phyloP scores from a whole-genome alignment of 2,113 vertebrate genomes.

The Macrotus californicus region DNA sequence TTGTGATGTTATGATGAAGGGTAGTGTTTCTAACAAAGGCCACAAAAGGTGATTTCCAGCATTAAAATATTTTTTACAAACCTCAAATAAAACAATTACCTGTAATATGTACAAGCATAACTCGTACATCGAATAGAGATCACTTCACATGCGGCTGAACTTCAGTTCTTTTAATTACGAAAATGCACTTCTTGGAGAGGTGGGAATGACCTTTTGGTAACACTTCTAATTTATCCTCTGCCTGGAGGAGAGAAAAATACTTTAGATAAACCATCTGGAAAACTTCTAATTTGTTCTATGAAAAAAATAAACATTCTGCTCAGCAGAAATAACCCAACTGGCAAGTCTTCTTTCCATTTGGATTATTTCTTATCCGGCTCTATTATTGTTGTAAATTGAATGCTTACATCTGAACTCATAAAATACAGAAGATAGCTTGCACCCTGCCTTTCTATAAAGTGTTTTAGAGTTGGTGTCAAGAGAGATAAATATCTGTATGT shows the following conservation, averaged over 20 bases:
- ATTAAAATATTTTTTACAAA: constrained; percentile 60
- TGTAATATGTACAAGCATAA: constrained; percentile 19
- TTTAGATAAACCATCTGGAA: constrained; percentile 69
- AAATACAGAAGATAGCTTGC: background rate
- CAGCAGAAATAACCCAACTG: constrained; percentile 63
- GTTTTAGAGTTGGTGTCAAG: background rate
- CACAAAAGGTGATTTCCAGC: constrained; percentile 35
- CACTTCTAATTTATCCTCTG: constrained; percentile 62
- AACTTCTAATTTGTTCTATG: constrained; percentile 63
- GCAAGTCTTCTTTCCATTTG: constrained; percentile 40
- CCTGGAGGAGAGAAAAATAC: constrained; percentile 61
- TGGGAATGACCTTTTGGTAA: constrained; percentile 62
- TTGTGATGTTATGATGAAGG: constrained; percentile 33
- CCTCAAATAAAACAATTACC: constrained; percentile 42
- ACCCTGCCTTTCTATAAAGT: background rate
- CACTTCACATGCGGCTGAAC: constrained; percentile 60
- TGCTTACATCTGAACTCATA: constrained; percentile 16
- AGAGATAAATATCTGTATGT: background rate
- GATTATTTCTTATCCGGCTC: constrained; percentile 51
- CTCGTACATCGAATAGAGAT: background rate
- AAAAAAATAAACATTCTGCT: constrained; percentile 66
- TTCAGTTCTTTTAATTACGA: constrained; percentile 66
- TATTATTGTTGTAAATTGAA: constrained; percentile 50
- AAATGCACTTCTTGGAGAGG: constrained; percentile 49
- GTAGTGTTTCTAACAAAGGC: background rate